phyloP scores from a whole-genome alignment of 2,888 invertebrate genomes.

The Acleris holmiana region DNA sequence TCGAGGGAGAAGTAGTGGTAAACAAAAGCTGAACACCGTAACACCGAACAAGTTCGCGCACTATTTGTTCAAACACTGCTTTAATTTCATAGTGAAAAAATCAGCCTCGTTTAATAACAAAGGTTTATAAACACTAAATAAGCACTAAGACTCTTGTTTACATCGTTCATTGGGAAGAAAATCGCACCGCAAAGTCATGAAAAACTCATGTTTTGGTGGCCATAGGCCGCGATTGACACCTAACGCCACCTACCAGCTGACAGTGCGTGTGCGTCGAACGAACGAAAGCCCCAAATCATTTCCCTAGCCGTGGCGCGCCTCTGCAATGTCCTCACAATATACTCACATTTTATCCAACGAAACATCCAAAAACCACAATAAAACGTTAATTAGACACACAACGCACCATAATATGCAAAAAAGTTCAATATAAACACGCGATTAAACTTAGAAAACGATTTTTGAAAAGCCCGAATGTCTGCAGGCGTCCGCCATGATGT shows the following conservation, averaged over 20 bases:
- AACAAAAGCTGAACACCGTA: constrained; percentile 68
- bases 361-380: constrained; percentile 81
- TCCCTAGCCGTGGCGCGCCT: constrained; percentile 85
- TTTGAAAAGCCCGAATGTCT: constrained; percentile 84
- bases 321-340: constrained; percentile 82
- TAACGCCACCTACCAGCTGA: constrained; percentile 84
- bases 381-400: constrained; percentile 78
- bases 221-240: constrained; percentile 68
- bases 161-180: constrained; percentile 64
- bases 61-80: constrained; percentile 58
- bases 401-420: constrained; percentile 83
- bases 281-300: constrained; percentile 85
- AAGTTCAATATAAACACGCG: constrained; percentile 84
- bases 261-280: constrained; percentile 82
- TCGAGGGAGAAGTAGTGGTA: constrained; percentile 56
- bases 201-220: constrained; percentile 80
- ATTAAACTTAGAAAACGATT: constrained; percentile 84
- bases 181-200: constrained; percentile 82
- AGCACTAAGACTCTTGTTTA: constrained; percentile 56
- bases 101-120: constrained; percentile 26
- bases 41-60: constrained; percentile 71
- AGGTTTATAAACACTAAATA: constrained; percentile 47
- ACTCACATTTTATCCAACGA: constrained; percentile 79
- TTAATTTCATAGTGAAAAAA: constrained; percentile 39
- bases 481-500: constrained; percentile 85